A percentile compares a stretch with the other conserved stretches of the same genome.
Conservation (phyloP, 1,140 invertebrate species). For the Branchinecta lindahli region DNA sequence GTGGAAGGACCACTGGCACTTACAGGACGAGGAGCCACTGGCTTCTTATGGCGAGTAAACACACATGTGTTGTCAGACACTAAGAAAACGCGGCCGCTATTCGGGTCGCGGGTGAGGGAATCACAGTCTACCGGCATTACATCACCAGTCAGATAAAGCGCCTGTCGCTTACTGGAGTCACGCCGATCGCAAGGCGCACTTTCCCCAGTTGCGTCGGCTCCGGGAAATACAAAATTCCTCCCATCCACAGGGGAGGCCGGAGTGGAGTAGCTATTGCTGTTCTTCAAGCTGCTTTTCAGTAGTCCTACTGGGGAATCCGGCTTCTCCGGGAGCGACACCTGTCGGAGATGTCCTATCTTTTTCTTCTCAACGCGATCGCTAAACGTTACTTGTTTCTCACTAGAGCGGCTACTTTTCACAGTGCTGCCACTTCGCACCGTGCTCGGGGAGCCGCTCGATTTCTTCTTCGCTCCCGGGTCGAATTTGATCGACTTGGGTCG, state of each 20-base stretch:
- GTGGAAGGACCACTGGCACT: neutral
- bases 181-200: neutral
- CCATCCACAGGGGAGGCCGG: neutral
- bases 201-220: neutral
- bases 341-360: neutral
- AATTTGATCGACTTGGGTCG: neutral
- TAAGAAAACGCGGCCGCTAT: neutral
- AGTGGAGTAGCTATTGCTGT: neutral
- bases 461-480: neutral
- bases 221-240: neutral
- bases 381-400: neutral
- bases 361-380: neutral
- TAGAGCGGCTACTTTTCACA: neutral
- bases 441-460: neutral
- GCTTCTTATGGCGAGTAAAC: neutral
- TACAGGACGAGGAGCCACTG: neutral
- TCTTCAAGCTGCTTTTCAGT: conserved; percentile 6
- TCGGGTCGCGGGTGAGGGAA: neutral
- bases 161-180: neutral
- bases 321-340: neutral
- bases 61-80: conserved; percentile 2
- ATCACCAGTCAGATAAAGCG: neutral
- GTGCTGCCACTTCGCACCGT: neutral
- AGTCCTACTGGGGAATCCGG: neutral
- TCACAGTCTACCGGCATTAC: neutral